Percentiles rank a stretch among this genome's conserved stretches.
phyloP scores from a whole-genome alignment of 2,797 vertebrate genomes.

The Onychomys torridus region DNA sequence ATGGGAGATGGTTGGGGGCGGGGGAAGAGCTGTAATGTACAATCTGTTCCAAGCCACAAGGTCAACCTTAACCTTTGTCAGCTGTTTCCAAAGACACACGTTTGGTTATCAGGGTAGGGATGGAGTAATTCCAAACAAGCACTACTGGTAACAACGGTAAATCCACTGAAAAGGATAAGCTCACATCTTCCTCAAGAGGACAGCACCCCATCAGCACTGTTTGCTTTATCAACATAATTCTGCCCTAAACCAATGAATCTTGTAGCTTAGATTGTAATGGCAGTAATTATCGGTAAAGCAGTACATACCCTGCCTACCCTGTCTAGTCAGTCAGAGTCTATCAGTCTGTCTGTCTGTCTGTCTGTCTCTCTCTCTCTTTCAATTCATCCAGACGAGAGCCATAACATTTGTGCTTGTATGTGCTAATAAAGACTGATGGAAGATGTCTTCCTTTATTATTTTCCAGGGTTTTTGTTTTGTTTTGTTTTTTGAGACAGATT shows the following conservation, averaged over 20 bases:
- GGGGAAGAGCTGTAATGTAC: background rate
- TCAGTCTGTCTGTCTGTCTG: too few relatives aligned
- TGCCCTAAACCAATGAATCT: background rate
- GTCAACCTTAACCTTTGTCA: slow-evolving; percentile 16
- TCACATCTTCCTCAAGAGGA: background rate
- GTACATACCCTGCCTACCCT: background rate
- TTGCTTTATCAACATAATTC: slow-evolving; percentile 24
- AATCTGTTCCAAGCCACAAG: slow-evolving; percentile 62
- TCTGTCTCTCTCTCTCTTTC: background rate
- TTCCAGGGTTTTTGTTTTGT: background rate
- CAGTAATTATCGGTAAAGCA: background rate
- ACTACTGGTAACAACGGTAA: background rate
- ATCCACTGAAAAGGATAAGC: background rate
- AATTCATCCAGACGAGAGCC: background rate
- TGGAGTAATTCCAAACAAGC: slow-evolving; percentile 10
- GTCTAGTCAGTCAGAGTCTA: too few relatives aligned
- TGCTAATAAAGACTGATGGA: too few relatives aligned
- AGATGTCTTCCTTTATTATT: background rate
- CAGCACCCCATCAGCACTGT: background rate
- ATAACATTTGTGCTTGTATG: background rate
- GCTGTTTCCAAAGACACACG: slow-evolving; percentile 19
- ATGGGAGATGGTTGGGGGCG: background rate
- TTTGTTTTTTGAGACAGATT: background rate
- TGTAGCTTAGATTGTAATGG: slow-evolving; percentile 27
- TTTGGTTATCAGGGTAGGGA: background rate